Evolutionary conservation across 2,888 invertebrate species (phyloP).

Genomic region (Caenorhabditis zanzibari): DNA sequence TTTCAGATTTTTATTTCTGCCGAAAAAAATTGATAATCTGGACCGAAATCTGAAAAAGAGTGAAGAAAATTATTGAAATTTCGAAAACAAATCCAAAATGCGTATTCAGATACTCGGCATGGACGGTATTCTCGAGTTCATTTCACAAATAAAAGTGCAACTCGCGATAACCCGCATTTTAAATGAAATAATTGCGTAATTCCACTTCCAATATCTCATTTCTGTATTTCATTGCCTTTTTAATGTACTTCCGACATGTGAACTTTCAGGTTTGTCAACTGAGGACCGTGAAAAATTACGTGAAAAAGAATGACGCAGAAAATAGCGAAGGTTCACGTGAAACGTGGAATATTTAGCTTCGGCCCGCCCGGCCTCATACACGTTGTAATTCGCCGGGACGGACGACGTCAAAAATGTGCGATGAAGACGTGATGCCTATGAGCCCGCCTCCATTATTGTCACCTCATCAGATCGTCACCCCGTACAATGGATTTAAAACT

Average conservation of each 20-base stretch:
- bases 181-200: not conserved
- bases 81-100: too few relatives aligned
- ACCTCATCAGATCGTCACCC: slow-evolving; percentile 2
- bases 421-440: slow-evolving; percentile 25
- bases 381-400: slow-evolving; percentile 21
- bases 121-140: not conserved
- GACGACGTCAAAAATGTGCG: slow-evolving; percentile 43
- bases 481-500: not conserved
- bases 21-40: too few relatives aligned
- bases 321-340: slow-evolving; percentile 32
- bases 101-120: not conserved
- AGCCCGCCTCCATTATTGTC: slow-evolving; percentile 36
- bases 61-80: not conserved
- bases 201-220: not conserved
- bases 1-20: not conserved
- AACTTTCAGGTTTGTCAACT: not conserved
- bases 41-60: too few relatives aligned
- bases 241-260: not conserved
- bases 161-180: not conserved
- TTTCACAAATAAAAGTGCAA: slow-evolving; percentile 14
- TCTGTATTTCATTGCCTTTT: not conserved
- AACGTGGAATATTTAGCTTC: slow-evolving; percentile 33
- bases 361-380: slow-evolving; percentile 29
- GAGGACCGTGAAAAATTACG: not conserved
- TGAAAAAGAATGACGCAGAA: slow-evolving; percentile 36